These are phyloP conservation scores for Nemoura dubitans DNA, from an alignment of 2,888 invertebrate genomes.

Conservation along the genomic window DNA sequence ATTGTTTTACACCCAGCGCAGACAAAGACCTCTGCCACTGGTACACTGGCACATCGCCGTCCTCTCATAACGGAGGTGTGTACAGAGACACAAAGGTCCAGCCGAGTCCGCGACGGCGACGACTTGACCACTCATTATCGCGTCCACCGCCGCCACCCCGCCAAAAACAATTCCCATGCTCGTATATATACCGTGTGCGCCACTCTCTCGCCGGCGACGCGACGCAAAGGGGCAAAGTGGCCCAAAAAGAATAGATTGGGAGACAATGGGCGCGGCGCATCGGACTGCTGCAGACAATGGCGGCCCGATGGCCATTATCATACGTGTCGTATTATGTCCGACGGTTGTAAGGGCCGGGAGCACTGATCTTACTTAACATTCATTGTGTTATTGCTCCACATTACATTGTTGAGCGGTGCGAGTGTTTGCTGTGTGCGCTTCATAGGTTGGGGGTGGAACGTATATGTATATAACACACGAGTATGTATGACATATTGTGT, in stretches of 20 bases:
- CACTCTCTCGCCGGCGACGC: neutral
- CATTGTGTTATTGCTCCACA: neutral
- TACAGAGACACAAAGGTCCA: too few species aligned
- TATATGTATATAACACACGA: too few species aligned
- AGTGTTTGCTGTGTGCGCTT: neutral
- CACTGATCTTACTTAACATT: slow-evolving; percentile 2
- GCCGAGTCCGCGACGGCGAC: too few species aligned
- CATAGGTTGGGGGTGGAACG: neutral
- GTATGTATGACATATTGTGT: neutral
- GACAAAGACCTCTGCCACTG: too few species aligned
- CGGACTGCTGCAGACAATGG: neutral
- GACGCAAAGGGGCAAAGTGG: neutral
- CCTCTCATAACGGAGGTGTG: too few species aligned
- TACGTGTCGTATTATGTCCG: neutral
- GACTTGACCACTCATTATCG: too few species aligned
- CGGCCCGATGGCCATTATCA: neutral
- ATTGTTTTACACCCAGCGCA: too few species aligned
- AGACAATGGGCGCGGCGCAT: too few species aligned
- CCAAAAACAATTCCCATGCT: neutral
- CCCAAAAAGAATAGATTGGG: neutral
- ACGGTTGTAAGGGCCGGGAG: neutral
- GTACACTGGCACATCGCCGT: too few species aligned
- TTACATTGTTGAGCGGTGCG: neutral
- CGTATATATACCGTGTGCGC: too few species aligned
- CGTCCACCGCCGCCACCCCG: too few species aligned